A percentile compares a stretch with the other conserved stretches of the same genome.
These are phyloP conservation scores for Aegithalos caudatus DNA, from an alignment of 2,113 vertebrate species.

Conservation along the genomic window DNA sequence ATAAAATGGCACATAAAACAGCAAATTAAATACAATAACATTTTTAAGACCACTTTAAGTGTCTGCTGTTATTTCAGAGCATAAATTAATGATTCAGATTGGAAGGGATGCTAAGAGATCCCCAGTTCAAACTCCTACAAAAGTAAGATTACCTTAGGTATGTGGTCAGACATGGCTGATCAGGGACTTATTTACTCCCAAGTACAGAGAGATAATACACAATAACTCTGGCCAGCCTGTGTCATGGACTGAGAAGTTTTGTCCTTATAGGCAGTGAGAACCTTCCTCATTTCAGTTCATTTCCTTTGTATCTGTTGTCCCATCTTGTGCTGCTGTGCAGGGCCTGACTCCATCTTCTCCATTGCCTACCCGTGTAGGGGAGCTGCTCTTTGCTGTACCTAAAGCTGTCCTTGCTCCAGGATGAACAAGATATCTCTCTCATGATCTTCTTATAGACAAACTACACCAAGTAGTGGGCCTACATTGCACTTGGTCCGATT, in stretches of 20 bases:
- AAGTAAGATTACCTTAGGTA: not conserved
- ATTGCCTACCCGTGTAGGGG: no score
- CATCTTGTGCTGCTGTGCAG: not conserved
- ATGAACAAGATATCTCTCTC: not conserved
- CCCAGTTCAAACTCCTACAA: not conserved
- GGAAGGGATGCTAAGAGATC: not conserved
- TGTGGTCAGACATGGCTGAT: not conserved
- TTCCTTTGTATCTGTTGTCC: not conserved
- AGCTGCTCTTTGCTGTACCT: not conserved
- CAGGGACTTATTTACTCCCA: not conserved
- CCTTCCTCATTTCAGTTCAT: not conserved
- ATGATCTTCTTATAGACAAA: not conserved
- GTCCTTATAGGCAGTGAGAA: not conserved
- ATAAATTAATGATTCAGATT: not conserved
- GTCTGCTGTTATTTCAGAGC: not conserved
- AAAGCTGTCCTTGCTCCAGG: not conserved
- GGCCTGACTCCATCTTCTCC: not conserved
- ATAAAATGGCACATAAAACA: not conserved
- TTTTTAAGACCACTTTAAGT: not conserved
- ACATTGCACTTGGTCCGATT: not conserved
- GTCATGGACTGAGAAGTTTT: not conserved
- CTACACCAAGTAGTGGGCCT: not conserved
- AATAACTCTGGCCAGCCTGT: not conserved
- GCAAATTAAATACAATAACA: not conserved
- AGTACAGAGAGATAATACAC: not conserved